phyloP scores from a whole-genome alignment of 35 echinoderm and acorn worm species.

The Strongylocentrotus purpuratus region DNA sequence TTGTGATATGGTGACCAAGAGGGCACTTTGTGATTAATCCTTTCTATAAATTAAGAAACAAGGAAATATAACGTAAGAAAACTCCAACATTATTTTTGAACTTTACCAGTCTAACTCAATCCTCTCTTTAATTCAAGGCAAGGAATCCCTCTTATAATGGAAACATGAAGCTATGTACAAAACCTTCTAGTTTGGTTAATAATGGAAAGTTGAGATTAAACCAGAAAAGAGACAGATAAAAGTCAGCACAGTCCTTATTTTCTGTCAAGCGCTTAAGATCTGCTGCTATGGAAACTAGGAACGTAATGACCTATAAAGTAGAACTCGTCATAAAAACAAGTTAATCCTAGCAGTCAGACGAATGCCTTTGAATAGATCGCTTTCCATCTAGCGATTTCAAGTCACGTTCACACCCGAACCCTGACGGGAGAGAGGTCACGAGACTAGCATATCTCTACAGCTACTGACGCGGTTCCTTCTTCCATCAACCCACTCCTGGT shows the following conservation, averaged over 20 bases:
- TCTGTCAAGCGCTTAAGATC: neutral
- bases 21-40: too few relatives aligned
- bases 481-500: neutral
- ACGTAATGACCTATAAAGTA: neutral
- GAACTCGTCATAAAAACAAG: neutral
- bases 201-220: neutral
- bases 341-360: neutral
- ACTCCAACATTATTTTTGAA: too few relatives aligned
- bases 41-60: too few relatives aligned
- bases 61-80: too few relatives aligned
- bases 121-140: too few relatives aligned
- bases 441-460: neutral
- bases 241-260: neutral
- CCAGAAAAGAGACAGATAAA: neutral
- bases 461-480: neutral
- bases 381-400: neutral
- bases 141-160: too few relatives aligned
- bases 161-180: too few relatives aligned
- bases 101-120: too few relatives aligned
- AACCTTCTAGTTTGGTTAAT: too few relatives aligned
- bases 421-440: neutral
- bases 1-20: too few relatives aligned
- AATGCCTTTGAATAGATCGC: neutral
- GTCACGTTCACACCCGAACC: neutral
- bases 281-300: neutral